Conservation (phyloP, 2,888 invertebrate species). For the Ennomos fuscantarius region DNA sequence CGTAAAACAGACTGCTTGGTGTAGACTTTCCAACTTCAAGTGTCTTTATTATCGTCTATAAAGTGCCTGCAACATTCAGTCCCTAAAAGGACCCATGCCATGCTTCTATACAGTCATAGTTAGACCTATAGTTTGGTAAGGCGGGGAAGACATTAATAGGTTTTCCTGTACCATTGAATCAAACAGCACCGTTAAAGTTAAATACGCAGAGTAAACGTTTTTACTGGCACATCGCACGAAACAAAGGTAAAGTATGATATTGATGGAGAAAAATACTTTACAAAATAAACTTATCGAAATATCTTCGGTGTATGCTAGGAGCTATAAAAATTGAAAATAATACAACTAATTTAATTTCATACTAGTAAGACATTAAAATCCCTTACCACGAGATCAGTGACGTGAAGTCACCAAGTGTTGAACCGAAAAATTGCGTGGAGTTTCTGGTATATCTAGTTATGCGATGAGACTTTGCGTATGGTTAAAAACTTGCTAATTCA, state of each 20-base stretch:
- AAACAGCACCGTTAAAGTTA: constrained; percentile 62
- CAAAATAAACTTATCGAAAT: constrained; percentile 85
- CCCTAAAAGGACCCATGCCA: constrained; percentile 33
- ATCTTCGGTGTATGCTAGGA: constrained; percentile 86
- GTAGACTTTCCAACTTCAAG: no score
- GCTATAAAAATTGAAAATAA: constrained; percentile 85
- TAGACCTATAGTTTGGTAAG: constrained; percentile 60
- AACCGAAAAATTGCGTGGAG: constrained; percentile 40
- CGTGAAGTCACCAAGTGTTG: constrained; percentile 75
- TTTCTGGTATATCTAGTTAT: constrained; percentile 40
- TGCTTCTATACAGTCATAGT: no score
- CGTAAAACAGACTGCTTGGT: no score
- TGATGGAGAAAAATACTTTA: constrained; percentile 84
- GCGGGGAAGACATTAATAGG: constrained; percentile 75
- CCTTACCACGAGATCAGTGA: constrained; percentile 85
- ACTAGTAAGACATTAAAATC: constrained; percentile 84
- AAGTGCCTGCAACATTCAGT: no score
- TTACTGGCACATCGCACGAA: constrained; percentile 58
- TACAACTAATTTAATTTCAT: constrained; percentile 85
- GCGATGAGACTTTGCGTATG: constrained; percentile 4
- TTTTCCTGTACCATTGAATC: constrained; percentile 49
- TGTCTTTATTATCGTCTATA: no score
- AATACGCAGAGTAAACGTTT: constrained; percentile 52
- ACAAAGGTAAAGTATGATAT: constrained; percentile 71
- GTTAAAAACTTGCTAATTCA: no score